phyloP scores from a whole-genome alignment of 2,797 vertebrate species.

The Sorex maritimensis region DNA sequence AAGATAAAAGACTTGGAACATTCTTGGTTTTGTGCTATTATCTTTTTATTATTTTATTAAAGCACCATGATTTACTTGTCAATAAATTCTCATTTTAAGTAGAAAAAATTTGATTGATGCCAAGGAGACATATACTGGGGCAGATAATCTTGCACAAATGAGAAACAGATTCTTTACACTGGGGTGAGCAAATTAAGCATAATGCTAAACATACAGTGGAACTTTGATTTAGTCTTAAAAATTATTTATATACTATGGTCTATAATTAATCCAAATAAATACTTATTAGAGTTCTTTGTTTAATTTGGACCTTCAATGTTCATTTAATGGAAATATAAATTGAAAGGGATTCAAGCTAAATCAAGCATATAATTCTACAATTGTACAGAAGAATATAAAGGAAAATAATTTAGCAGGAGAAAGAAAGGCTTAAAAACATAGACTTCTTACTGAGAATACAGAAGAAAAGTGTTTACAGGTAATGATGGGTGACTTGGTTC shows the following conservation, averaged over 20 bases:
- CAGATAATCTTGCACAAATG: conserved; percentile 30
- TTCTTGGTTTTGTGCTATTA: too few relatives aligned
- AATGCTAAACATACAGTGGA: conserved; percentile 55
- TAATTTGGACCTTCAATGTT: conserved; percentile 38
- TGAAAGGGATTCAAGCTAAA: conserved; percentile 48
- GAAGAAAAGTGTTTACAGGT: background rate
- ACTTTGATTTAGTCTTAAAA: conserved; percentile 44
- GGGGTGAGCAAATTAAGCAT: conserved; percentile 46
- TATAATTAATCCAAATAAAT: conserved; percentile 59
- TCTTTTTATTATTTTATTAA: too few relatives aligned
- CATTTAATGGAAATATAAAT: conserved; percentile 62
- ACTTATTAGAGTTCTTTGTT: conserved; percentile 23
- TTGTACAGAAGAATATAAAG: conserved; percentile 24
- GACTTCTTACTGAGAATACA: background rate
- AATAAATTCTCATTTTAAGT: too few relatives aligned
- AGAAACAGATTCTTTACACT: background rate
- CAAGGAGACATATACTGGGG: background rate
- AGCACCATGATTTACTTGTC: too few relatives aligned
- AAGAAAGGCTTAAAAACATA: conserved; percentile 46
- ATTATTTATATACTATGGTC: conserved; percentile 33
- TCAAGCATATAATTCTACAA: conserved; percentile 36
- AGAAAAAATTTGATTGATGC: background rate
- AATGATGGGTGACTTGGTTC: background rate
- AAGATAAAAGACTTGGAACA: conserved; percentile 2
- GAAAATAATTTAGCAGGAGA: conserved; percentile 38